These are phyloP conservation scores for Hormiphora californensis DNA, from an alignment of 37 sponge, comb jelly and placozoan species.

Conservation along the genomic window DNA sequence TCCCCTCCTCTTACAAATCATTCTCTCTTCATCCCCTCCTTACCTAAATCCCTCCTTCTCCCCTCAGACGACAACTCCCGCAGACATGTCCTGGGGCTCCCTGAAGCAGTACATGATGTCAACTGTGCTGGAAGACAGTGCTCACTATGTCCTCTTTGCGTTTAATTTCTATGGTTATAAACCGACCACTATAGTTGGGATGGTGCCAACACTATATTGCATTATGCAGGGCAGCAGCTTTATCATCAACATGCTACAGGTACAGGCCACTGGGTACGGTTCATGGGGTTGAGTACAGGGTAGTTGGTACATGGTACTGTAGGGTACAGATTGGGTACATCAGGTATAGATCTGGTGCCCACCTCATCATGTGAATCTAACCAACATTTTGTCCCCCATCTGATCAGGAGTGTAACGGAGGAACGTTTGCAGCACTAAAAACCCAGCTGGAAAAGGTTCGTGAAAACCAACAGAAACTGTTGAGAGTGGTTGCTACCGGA, in stretches of 20 bases:
- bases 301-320: no score
- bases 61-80: no score
- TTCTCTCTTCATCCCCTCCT: no score
- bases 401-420: background rate
- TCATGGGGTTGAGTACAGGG: no score
- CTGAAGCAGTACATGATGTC: constrained; percentile 49
- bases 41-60: no score
- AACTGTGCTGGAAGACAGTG: constrained; percentile 43
- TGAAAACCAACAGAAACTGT: constrained; percentile 41
- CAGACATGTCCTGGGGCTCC: no score
- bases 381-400: no score
- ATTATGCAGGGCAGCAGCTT: background rate
- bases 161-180: constrained; percentile 46
- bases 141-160: constrained; percentile 31
- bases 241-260: background rate
- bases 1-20: no score
- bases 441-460: background rate
- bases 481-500: constrained; percentile 14
- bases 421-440: background rate
- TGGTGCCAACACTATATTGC: constrained; percentile 46
- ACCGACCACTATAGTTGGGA: constrained; percentile 3
- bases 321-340: no score
- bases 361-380: no score
- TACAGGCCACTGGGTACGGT: no score
- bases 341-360: no score